Percentiles rank a stretch among this genome's conserved stretches.
Evolutionary conservation across 2,888 invertebrate species (phyloP).

Genomic region (Ctena decussata): DNA sequence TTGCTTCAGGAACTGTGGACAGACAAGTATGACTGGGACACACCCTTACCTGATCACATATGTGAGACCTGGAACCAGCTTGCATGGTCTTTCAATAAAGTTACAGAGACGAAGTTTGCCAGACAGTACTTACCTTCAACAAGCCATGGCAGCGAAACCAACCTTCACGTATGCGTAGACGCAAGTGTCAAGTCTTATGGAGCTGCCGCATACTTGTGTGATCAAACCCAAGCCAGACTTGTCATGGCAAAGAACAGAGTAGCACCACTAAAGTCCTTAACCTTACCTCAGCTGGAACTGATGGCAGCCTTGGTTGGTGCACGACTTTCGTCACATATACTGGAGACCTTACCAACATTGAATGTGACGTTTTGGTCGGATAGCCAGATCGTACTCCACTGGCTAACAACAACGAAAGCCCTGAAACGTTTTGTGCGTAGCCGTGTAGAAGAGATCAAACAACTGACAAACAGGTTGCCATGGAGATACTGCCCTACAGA

Average conservation of each 20-base stretch:
- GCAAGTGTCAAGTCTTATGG: slow-evolving; percentile 31
- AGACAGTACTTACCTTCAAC: not conserved
- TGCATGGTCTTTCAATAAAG: not conserved
- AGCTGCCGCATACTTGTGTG: slow-evolving; percentile 39
- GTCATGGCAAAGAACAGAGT: slow-evolving; percentile 42
- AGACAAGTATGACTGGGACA: too few species aligned
- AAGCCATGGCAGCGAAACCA: not conserved
- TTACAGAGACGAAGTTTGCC: not conserved
- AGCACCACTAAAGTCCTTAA: slow-evolving; percentile 41
- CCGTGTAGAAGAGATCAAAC: slow-evolving; percentile 28
- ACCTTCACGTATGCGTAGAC: slow-evolving; percentile 4
- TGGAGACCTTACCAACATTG: not conserved
- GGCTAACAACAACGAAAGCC: slow-evolving; percentile 28
- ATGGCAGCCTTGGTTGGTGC: slow-evolving; percentile 51
- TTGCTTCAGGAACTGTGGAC: too few species aligned
- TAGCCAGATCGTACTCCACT: slow-evolving; percentile 34
- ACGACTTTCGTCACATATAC: slow-evolving; percentile 33
- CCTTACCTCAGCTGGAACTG: slow-evolving; percentile 46
- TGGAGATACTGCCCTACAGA: slow-evolving; percentile 45
- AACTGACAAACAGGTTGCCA: not conserved
- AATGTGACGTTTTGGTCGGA: slow-evolving; percentile 28
- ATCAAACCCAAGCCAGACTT: slow-evolving; percentile 6
- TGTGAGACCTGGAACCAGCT: not conserved
- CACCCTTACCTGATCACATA: not conserved
- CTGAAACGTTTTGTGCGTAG: slow-evolving; percentile 26